These are phyloP conservation scores for Chaetodon trifasciatus DNA, from an alignment of 2,797 vertebrate genomes.

Conservation along the genomic window DNA sequence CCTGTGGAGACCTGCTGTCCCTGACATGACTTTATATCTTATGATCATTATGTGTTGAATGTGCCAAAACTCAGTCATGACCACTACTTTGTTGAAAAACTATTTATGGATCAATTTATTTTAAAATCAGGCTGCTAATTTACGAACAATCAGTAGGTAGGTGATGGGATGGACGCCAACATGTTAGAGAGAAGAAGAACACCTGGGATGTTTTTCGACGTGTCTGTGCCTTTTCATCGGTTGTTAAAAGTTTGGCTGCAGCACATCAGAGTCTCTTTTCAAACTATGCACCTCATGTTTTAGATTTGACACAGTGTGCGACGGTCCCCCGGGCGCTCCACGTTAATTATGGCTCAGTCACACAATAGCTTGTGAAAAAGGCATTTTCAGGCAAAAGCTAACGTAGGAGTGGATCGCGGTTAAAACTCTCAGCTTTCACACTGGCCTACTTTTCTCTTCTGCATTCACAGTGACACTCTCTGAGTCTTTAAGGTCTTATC, in stretches of 20 bases:
- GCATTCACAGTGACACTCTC: neutral
- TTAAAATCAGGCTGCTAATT: constrained; percentile 36
- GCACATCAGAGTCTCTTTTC: constrained; percentile 8
- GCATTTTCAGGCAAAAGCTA: neutral
- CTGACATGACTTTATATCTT: neutral
- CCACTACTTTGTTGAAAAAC: neutral
- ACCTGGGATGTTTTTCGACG: neutral
- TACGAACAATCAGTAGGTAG: neutral
- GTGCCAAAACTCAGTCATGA: constrained; percentile 23
- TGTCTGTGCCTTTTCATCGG: constrained; percentile 35
- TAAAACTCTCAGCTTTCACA: neutral
- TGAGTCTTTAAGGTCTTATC: neutral
- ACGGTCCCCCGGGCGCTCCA: neutral
- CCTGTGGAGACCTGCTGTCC: neutral
- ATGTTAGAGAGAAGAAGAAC: neutral
- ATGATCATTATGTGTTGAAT: constrained; percentile 29
- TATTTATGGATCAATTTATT: neutral
- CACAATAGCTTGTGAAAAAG: neutral
- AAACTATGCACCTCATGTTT: constrained; percentile 33
- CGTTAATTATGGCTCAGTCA: neutral
- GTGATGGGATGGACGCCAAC: neutral
- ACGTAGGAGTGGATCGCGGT: neutral
- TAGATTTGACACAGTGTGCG: neutral
- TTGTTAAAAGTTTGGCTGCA: constrained; percentile 1
- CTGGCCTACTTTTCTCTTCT: neutral